Evolutionary conservation across 2,113 vertebrate species (phyloP), one percentile per base, ranked within the genome.

Genomic region (Takifugu flavidus): DNA sequence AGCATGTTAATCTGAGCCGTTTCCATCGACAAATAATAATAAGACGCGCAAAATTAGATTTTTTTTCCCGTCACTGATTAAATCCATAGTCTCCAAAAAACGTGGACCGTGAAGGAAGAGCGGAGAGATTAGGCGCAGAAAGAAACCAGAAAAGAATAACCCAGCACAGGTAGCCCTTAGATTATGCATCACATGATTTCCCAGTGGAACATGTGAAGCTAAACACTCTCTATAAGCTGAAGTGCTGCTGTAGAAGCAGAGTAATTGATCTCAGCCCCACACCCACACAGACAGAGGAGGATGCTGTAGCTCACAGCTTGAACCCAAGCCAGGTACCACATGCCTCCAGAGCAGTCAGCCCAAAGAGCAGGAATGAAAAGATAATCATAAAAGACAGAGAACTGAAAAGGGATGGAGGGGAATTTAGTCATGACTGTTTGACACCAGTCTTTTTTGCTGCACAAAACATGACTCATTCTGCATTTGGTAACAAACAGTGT

Each of bases 121-220:
- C 7, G 8, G 34, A 39, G 34, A 10, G 34, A 62, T 78, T 56
- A 51, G 53, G 42, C 43, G 45, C 4, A 59, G 55, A 50, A 57
- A 70, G 59, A 14, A 71, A 53, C 2, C 15, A 29, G 59, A 29
- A 53, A 13, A 65, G 49, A 49, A 68, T 47, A 11, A 28, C 43
- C 43, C 56, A 63, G 71, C 58, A 59, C 57, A 62, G 67, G 57
- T 82, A 55, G 49, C 53, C 57, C 1, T 51, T 56, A 53, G 83
- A 81, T 67, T 83, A 67, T 69, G 63, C 72, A 84, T 82, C 56
- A 56, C 59, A 68, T 75, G 77, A 85, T 83, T 86, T 86, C 82
- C 80, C 84, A 49, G 49, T 57, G 70, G 84, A 61, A 53, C n/a
- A 43, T 39, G 79, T 75, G 63, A 79, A 67, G 77, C 73, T 83